phyloP scores from a whole-genome alignment of 2,113 vertebrate genomes.

The Nannobrachium achirus region DNA sequence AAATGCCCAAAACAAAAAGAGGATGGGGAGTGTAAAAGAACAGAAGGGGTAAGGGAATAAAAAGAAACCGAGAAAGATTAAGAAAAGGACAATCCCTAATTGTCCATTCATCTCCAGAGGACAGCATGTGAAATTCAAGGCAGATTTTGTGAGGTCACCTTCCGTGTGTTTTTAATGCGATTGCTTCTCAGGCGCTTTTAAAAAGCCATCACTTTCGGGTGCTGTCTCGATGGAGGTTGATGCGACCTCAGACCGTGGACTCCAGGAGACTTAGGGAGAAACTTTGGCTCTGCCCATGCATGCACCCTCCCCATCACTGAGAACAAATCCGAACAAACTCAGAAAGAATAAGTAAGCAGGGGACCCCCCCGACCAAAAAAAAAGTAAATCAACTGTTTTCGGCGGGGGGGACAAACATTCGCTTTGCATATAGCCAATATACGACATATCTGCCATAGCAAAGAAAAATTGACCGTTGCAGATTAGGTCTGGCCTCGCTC shows the following conservation, averaged over 20 bases:
- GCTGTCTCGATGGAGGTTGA: conserved; percentile 30
- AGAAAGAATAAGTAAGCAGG: conserved; percentile 31
- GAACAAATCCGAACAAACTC: conserved; percentile 34
- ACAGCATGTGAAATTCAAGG: conserved; percentile 18
- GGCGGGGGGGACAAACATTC: conserved; percentile 13
- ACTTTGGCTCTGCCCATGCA: conserved; percentile 40
- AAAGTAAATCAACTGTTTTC: conserved; percentile 37
- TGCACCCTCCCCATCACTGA: conserved; percentile 42
- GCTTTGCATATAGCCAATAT: too few relatives aligned
- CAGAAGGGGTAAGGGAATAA: not conserved
- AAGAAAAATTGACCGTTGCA: too few relatives aligned
- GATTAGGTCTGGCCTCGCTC: too few relatives aligned
- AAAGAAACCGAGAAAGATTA: not conserved
- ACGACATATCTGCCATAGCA: too few relatives aligned
- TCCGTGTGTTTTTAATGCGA: not conserved
- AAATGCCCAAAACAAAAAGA: conserved; percentile 1
- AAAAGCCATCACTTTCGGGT: conserved; percentile 23
- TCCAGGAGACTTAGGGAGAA: conserved; percentile 32
- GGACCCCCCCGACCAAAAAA: conserved; percentile 6
- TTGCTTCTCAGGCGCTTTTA: conserved; percentile 17
- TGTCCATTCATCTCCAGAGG: not conserved
- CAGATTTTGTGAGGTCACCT: not conserved
- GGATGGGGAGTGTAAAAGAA: too few relatives aligned
- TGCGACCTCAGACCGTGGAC: conserved; percentile 34
- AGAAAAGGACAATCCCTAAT: not conserved